These are phyloP conservation scores for Tiaroga cobitis DNA, from an alignment of 2,797 vertebrate genomes.

Conservation along the genomic window DNA sequence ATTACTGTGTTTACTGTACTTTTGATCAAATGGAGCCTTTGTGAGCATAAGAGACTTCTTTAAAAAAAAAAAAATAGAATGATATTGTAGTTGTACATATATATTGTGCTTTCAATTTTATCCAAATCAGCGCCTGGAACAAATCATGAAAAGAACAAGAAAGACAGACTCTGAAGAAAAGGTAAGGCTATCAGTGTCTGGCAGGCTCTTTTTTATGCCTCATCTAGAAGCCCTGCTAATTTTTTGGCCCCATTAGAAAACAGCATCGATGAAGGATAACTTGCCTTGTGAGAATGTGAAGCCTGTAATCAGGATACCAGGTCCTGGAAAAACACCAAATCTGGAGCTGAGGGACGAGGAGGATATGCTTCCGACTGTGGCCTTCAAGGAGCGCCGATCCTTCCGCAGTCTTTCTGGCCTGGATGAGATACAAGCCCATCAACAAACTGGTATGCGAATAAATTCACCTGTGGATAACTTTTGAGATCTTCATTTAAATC, in stretches of 20 bases:
- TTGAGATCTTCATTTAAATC: background rate
- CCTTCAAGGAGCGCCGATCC: constrained; percentile 91
- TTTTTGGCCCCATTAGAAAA: constrained; percentile 63
- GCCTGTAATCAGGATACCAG: constrained; percentile 81
- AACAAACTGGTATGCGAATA: constrained; percentile 85
- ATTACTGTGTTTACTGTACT: background rate
- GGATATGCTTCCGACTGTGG: constrained; percentile 87
- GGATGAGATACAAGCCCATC: constrained; percentile 91
- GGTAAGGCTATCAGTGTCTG: constrained; percentile 67
- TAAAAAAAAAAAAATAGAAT: too few species aligned
- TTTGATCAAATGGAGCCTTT: background rate
- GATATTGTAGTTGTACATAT: background rate
- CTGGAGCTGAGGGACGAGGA: constrained; percentile 81
- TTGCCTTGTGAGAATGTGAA: constrained; percentile 87
- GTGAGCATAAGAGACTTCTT: background rate
- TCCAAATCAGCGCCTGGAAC: constrained; percentile 87
- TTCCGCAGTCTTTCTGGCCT: constrained; percentile 85
- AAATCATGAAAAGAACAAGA: constrained; percentile 98
- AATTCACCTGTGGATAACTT: background rate
- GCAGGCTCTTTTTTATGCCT: background rate
- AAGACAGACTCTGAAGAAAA: constrained; percentile 86
- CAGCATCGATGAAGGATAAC: constrained; percentile 60
- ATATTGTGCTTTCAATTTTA: constrained; percentile 48
- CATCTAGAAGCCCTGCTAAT: background rate
- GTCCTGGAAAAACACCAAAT: constrained; percentile 81